Conservation (phyloP, 2,113 vertebrate species). For the Coptodon rendalli region DNA sequence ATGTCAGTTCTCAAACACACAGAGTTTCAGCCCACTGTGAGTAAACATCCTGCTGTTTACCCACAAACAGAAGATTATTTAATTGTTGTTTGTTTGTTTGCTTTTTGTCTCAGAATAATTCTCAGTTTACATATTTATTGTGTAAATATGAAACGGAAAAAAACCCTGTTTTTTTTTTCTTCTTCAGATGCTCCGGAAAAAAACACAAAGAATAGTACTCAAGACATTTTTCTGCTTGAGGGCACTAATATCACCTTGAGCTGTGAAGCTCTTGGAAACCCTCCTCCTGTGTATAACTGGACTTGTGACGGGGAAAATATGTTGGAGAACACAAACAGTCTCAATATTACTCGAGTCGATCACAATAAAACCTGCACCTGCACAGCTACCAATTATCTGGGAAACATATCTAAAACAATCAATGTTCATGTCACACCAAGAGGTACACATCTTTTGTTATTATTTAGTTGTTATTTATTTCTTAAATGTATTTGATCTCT, state of each 20-base stretch:
- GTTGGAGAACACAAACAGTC: background rate
- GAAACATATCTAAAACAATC: background rate
- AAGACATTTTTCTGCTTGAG: too few relatives aligned
- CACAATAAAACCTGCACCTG: background rate
- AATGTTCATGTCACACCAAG: rapidly evolving
- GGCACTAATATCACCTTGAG: background rate
- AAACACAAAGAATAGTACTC: too few relatives aligned
- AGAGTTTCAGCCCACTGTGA: slow-evolving; percentile 29
- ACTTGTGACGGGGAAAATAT: background rate
- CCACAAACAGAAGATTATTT: background rate
- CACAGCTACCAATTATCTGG: background rate
- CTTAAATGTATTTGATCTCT: background rate
- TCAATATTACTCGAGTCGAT: rapidly evolving
- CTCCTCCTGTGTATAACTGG: background rate
- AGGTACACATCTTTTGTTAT: background rate
- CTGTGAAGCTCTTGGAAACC: background rate
- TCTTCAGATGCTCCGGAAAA: too few relatives aligned
- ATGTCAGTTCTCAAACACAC: background rate
- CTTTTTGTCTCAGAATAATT: too few relatives aligned
- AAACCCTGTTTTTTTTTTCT: too few relatives aligned
- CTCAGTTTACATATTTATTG: too few relatives aligned
- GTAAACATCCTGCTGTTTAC: background rate
- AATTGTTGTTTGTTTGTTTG: too few relatives aligned
- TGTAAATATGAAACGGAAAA: too few relatives aligned
- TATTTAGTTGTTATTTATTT: background rate